Conservation (phyloP, 2,888 invertebrate species). For the Hecatera dysodea region DNA sequence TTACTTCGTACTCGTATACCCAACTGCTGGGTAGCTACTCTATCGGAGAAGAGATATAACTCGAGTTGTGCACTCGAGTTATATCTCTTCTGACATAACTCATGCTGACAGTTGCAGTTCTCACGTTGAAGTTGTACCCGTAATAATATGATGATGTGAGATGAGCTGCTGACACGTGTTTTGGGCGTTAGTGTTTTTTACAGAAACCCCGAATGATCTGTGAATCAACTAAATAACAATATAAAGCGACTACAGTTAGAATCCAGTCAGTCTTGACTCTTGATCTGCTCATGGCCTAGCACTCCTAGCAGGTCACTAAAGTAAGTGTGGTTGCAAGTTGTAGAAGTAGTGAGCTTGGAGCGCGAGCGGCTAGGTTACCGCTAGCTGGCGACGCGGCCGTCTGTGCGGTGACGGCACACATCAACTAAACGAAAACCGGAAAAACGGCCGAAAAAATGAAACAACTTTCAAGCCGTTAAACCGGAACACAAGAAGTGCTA, state of each 20-base stretch:
- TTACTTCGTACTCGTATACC: background rate
- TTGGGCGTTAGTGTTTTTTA: background rate
- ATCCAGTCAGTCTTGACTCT: background rate
- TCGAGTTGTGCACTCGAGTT: too few relatives aligned
- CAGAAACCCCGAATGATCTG: background rate
- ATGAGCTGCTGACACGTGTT: background rate
- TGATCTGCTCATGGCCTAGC: background rate
- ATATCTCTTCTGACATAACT: too few relatives aligned
- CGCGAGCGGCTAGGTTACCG: conserved; percentile 14
- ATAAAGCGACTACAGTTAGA: background rate
- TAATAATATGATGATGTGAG: background rate
- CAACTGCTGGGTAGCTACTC: too few relatives aligned
- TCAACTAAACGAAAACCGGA: conserved; percentile 55
- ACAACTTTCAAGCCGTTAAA: conserved; percentile 57
- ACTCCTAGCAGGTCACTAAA: background rate
- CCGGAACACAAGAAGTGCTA: conserved; percentile 44
- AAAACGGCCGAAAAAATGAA: conserved; percentile 56
- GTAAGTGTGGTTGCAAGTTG: background rate
- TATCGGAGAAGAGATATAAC: too few relatives aligned
- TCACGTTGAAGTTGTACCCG: background rate
- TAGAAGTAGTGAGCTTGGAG: background rate
- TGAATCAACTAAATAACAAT: background rate
- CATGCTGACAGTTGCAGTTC: background rate
- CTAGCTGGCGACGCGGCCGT: background rate
- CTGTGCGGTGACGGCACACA: conserved; percentile 19